Base-by-base conservation (phyloP, 2,888 invertebrate species). In the Pandemis heparana region DNA sequence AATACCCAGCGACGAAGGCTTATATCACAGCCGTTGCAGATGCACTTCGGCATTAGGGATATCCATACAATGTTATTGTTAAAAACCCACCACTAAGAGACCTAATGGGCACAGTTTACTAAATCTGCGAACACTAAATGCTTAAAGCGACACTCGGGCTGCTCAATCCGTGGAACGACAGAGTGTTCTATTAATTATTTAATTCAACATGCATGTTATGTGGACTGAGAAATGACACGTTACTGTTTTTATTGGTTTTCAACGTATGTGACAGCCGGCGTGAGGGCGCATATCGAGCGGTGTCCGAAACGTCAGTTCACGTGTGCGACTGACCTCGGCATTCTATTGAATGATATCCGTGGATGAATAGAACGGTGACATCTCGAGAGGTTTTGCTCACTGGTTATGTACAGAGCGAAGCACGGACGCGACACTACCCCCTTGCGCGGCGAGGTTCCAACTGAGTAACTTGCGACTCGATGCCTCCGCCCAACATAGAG, bases 401-500 rank as follows among this genome's bases (percentile, higher is more conserved):
- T 89, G 87, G 88, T 86, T 88, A 84, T 88, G 82, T 87, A 87
- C 84, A 85, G 84, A 87, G 82, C 84, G 89, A 90, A 89, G 87
- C 82, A 76, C 82, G 81, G 84, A 83, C 86, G 87, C 89, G 88
- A 84, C 82, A 89, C 91, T 87, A 86, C 88, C 90, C 87, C 87
- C 91, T 87, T 82, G 81, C 91, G 86, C 93, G 91, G 90, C 87
- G 87, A 87, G 90, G 87, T 89, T 88, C 86, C 90, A 88, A 94
- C 94, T 94, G 94, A 94, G 92, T 91, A 91, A 91, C 88, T 91
- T 91, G 89, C 88, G 85, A 92, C 85, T 90, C 92, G 85, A 91
- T 89, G 93, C 94, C 94, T 90, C 94, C 94, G 94, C 94, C 94
- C 94, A 92, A 91, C 92, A 92, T 86, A 92, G 82, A 91, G 94